Evolutionary conservation across 2,113 vertebrate genomes (phyloP).

Genomic region (Puma concolor): DNA sequence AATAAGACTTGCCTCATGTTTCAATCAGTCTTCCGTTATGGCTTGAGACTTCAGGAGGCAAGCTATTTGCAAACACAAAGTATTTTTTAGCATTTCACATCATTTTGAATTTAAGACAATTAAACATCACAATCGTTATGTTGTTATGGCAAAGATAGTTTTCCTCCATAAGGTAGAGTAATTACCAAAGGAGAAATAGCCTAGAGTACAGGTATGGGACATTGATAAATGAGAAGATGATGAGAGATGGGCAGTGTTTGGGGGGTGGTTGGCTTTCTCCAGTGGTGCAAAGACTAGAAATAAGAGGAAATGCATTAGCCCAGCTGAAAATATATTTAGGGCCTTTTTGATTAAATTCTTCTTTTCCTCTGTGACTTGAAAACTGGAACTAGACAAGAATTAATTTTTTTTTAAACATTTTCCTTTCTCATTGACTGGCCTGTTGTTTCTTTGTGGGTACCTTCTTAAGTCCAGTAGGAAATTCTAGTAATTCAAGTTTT

Average conservation of each 20-base stretch:
- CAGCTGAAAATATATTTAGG: background rate
- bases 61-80: background rate
- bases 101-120: background rate
- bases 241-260: background rate
- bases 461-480: background rate
- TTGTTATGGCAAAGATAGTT: background rate
- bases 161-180: background rate
- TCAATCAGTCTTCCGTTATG: background rate
- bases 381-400: background rate
- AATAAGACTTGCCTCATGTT: background rate
- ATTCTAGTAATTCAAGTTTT: slow-evolving; percentile 2
- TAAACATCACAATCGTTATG: background rate
- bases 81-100: background rate
- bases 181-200: background rate
- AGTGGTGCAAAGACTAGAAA: background rate
- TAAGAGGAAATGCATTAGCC: background rate
- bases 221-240: background rate
- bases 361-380: slow-evolving; percentile 9
- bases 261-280: background rate
- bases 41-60: background rate
- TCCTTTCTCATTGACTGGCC: slow-evolving; percentile 13
- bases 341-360: slow-evolving; percentile 37
- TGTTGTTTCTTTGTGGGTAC: background rate
- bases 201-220: background rate
- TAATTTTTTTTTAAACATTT: slow-evolving; percentile 38